Evolutionary conservation across 2,888 invertebrate species (phyloP), one percentile per base, ranked within the genome.

Genomic region (Acanthosoma haemorrhoidale): DNA sequence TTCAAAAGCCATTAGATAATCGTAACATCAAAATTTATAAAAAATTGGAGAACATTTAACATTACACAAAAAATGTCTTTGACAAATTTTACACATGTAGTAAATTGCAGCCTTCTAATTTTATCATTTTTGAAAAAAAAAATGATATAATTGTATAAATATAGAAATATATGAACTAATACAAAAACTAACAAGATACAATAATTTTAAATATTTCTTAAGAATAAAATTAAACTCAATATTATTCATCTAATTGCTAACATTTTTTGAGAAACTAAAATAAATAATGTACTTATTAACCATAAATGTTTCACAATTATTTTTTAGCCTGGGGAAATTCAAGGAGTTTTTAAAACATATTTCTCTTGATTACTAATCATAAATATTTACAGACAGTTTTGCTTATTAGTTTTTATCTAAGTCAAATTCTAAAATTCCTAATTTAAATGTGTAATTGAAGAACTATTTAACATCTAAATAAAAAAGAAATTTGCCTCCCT

Each of bases 331-430:
- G 29, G 21, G 51, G 51, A 51, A 51, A 51, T 51, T 51, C 51
- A 51, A n/a, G n/a, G 29, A 51, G 2, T 51, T 51, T 32, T 51
- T 51, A 51, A 51, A 51, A 51, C 29, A 51, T 25, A 21, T n/a
- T n/a, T n/a, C 29, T 51, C 29, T 18, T 25, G n/a, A 43, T 21
- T 21, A 43, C 43, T 21, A 21, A 29, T 51, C 29, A 51, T 25
- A 51, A 51, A 51, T 51, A 51, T 51, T 51, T 51, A 51, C 51
- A 51, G 29, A 51, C 51, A 6, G n/a, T n/a, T n/a, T 51, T 25
- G 29, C 21, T 51, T 51, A 51, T 51, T 51, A 51, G 13, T n/a
- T 51, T n/a, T 51, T 25, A 25, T 15, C 51, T 51, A 51, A 13
- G n/a, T n/a, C n/a, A n/a, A n/a, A n/a, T 25, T n/a, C 51, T 51